phyloP scores from a whole-genome alignment of 2,797 vertebrate genomes.

The Helostoma temminkii region DNA sequence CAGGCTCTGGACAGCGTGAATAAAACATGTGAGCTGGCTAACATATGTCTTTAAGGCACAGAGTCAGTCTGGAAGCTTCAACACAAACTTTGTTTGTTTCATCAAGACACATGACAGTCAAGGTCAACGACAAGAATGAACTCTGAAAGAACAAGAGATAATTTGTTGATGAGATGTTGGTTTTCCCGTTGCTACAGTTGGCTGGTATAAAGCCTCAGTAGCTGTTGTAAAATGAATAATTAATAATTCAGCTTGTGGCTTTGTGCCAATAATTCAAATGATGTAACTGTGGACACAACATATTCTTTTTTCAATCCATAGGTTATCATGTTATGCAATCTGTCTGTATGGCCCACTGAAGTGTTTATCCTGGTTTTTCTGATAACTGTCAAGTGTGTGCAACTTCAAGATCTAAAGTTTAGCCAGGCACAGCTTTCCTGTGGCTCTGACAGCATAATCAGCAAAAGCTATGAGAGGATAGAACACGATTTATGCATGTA shows the following conservation, averaged over 20 bases:
- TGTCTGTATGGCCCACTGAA: no score
- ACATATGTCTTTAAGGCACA: conserved; percentile 50
- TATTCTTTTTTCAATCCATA: no score
- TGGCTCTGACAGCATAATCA: conserved; percentile 4
- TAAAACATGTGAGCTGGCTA: conserved; percentile 66
- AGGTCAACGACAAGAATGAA: neutral
- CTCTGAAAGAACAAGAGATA: neutral
- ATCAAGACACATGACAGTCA: neutral
- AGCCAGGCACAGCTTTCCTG: neutral
- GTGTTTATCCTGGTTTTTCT: no score
- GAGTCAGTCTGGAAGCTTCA: neutral
- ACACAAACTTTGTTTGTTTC: neutral
- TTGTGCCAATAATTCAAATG: no score
- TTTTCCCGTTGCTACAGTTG: no score
- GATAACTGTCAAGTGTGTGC: no score
- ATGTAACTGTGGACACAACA: no score
- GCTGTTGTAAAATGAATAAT: no score
- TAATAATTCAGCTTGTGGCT: no score
- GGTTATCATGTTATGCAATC: no score
- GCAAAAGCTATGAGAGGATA: neutral
- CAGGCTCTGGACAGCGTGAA: conserved; percentile 46
- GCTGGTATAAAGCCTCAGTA: neutral
- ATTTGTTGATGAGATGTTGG: neutral
- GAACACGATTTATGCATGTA: no score
- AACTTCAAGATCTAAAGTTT: neutral